A percentile compares a stretch with the other conserved stretches of the same genome.
phyloP scores from a whole-genome alignment of 2,113 vertebrate species.

The Chloroceryle aenea region DNA sequence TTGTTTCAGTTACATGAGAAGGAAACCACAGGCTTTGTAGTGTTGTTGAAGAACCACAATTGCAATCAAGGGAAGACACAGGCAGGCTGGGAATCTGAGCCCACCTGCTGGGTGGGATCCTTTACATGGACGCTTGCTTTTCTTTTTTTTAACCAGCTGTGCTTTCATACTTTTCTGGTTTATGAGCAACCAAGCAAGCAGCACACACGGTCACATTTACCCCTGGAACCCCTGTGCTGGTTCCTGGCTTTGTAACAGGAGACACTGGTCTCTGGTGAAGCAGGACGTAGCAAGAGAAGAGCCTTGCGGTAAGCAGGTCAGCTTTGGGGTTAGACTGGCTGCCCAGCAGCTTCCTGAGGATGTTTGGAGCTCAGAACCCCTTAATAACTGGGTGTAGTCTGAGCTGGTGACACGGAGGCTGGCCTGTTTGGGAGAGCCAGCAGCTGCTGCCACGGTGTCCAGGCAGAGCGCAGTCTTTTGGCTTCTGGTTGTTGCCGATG shows the following conservation, averaged over 20 bases:
- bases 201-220: accelerated
- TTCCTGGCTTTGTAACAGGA: not conserved
- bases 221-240: accelerated
- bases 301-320: not conserved
- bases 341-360: not conserved
- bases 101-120: not conserved
- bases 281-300: not conserved
- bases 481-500: accelerated
- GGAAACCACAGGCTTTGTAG: not conserved
- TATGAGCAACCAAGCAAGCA: not conserved
- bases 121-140: not conserved
- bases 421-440: no score
- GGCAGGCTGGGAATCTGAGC: not conserved
- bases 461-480: accelerated
- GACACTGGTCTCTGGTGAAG: not conserved
- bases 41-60: not conserved
- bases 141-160: no score
- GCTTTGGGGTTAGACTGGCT: not conserved
- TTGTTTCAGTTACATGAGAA: not conserved
- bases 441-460: accelerated
- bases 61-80: accelerated
- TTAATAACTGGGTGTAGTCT: not conserved
- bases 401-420: accelerated
- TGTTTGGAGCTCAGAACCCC: not conserved
- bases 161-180: not conserved